Base-by-base conservation (phyloP, 2,888 invertebrate genomes). In the Volucella inanis region DNA sequence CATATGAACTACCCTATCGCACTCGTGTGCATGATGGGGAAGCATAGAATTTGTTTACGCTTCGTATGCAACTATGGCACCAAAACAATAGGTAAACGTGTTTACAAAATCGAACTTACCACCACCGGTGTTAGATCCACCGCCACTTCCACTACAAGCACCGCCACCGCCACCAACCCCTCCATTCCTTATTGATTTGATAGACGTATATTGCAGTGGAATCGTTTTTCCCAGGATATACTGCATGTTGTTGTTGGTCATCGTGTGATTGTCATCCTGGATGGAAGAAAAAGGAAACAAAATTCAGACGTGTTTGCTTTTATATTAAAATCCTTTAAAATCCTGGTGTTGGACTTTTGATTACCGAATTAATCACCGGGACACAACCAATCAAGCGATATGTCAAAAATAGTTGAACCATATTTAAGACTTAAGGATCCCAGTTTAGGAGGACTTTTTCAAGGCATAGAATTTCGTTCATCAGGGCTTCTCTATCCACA, bases 201-300 rank as follows among this genome's bases (percentile, higher is more conserved):
- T 88, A 54, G 89, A 74, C 12, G 87, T 71, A 85, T 88, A 89
- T 64, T 89, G 88, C 65, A 88, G 15, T 10, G 88, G 88, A n/a
- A 84, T 70, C 14, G 87, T 87, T 76, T 87, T 88, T 45, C 88
- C 87, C 80, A 88, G 72, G 43, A 88, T 75, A 87, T 89, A 88
- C 62, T 88, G 89, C 18, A 89, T 78, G 61, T 88, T 89, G 65
- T 84, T 75, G 64, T 77, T 86, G 52, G 76, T 68, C 79, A 75
- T 64, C n/a, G 81, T 64, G 43, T 89, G 88, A 82, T 87, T 87
- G 76, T 89, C 89, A 61, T 89, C 88, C 89, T 89, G 87, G 77
- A 76, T 22, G 12, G 18, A 10, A 75, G n/a, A 65, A 11, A 50
- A 78, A 49, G 43, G 2, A 22, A 14, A 39, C 12, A 39, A 8